Evolutionary conservation across 1,140 invertebrate genomes (phyloP).

Genomic region (Condylostylus longicornis): DNA sequence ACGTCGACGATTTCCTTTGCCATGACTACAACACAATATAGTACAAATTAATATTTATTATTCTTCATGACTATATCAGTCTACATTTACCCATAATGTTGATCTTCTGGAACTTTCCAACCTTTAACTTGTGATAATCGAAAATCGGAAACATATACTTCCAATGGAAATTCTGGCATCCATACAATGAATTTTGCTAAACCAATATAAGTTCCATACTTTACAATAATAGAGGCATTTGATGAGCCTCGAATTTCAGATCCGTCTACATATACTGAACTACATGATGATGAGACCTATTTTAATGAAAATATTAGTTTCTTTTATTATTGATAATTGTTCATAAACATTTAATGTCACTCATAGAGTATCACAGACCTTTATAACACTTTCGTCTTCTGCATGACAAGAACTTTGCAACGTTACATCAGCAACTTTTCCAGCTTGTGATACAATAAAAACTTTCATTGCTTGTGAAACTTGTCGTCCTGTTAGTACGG

Average conservation of each 20-base stretch:
- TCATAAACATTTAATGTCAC: too few relatives aligned
- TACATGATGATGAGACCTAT: constrained; percentile 89
- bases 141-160: constrained; percentile 74
- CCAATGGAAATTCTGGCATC: constrained; percentile 90
- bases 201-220: constrained; percentile 83
- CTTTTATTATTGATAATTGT: too few relatives aligned
- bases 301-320: not conserved
- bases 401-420: constrained; percentile 89
- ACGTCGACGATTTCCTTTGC: constrained; percentile 36
- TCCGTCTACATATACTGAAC: constrained; percentile 90
- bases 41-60: not conserved
- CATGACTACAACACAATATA: constrained; percentile 7
- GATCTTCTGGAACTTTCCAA: constrained; percentile 70
- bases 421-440: constrained; percentile 87
- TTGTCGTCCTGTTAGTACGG: constrained; percentile 82
- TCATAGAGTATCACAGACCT: constrained; percentile 43
- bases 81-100: constrained; percentile 35
- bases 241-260: constrained; percentile 88
- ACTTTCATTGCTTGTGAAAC: constrained; percentile 91
- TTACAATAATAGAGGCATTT: constrained; percentile 85
- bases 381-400: constrained; percentile 88
- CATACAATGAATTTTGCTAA: constrained; percentile 82
- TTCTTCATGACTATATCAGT: not conserved
- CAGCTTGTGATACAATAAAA: constrained; percentile 84
- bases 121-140: constrained; percentile 81